Evolutionary conservation across 1,140 invertebrate species (phyloP).

Genomic region (Stegodyphus mimosarum): DNA sequence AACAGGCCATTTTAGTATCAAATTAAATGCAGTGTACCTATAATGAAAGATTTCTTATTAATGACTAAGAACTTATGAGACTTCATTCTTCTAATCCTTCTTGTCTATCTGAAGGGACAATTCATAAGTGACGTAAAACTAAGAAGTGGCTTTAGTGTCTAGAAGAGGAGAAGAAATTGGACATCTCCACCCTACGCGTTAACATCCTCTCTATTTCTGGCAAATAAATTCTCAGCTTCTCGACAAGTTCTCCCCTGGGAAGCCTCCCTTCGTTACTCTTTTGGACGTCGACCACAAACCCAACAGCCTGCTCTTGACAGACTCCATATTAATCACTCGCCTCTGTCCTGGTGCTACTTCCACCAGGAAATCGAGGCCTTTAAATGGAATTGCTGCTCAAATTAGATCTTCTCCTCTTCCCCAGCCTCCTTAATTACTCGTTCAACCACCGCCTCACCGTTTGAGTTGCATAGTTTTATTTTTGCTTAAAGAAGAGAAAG

Average conservation of each 20-base stretch:
- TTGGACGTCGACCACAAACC: constrained; percentile 15
- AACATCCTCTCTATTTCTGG: not conserved
- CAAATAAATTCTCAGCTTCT: constrained; percentile 48
- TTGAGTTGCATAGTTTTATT: too few relatives aligned
- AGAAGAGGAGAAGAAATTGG: not conserved
- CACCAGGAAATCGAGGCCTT: constrained; percentile 48
- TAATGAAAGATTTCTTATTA: too few relatives aligned
- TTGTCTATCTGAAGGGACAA: too few relatives aligned
- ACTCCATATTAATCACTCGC: constrained; percentile 36
- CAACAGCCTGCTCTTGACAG: constrained; percentile 31
- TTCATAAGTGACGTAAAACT: too few relatives aligned
- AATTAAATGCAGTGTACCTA: too few relatives aligned
- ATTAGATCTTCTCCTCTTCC: constrained; percentile 47
- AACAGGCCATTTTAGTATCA: not conserved
- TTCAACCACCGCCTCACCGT: too few relatives aligned
- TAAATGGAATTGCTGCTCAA: constrained; percentile 53
- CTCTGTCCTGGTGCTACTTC: constrained; percentile 13
- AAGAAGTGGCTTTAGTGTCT: not conserved
- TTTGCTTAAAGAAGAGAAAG: too few relatives aligned
- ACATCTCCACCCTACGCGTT: not conserved
- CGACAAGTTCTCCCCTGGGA: constrained; percentile 30
- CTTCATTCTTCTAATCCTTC: too few relatives aligned
- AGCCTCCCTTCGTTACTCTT: not conserved
- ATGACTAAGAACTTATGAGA: too few relatives aligned
- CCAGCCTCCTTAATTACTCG: constrained; percentile 30